Conservation (phyloP, 2,888 invertebrate genomes). For the Apamea monoglypha region DNA sequence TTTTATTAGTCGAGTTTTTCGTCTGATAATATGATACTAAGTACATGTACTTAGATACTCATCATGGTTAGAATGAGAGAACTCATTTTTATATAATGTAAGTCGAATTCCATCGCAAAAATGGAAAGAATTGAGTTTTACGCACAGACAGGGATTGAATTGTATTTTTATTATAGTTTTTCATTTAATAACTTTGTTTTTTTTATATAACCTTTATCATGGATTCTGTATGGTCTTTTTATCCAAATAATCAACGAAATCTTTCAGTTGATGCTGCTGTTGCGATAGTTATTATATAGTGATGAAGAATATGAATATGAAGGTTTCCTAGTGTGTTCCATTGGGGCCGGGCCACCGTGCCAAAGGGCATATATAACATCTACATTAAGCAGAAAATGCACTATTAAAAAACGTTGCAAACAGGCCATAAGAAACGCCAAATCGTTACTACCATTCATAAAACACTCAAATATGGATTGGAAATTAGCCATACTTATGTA, state of each 20-base stretch:
- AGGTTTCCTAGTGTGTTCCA: neutral
- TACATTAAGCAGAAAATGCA: too few relatives aligned
- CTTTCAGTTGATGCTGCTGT: neutral
- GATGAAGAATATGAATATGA: neutral
- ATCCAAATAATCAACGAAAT: neutral
- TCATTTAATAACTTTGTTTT: conserved; percentile 62
- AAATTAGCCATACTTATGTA: too few relatives aligned
- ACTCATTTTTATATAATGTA: conserved; percentile 67
- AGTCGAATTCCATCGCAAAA: conserved; percentile 64
- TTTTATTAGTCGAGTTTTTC: conserved; percentile 59
- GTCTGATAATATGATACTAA: conserved; percentile 51
- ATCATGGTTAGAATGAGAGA: conserved; percentile 57
- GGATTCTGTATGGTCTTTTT: neutral
- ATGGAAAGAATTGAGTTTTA: conserved; percentile 74
- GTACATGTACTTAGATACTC: conserved; percentile 59
- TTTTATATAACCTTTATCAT: neutral
- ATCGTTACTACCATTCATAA: too few relatives aligned
- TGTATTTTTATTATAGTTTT: conserved; percentile 76
- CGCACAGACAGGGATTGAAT: conserved; percentile 85
- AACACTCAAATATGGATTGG: too few relatives aligned
- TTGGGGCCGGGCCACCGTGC: neutral
- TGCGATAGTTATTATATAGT: neutral
- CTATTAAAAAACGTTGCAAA: too few relatives aligned
- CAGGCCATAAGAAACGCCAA: too few relatives aligned
- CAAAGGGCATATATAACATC: too few relatives aligned